Evolutionary conservation across 2,888 invertebrate species (phyloP), one percentile per base, ranked within the genome.

Genomic region (Acleris emargana): DNA sequence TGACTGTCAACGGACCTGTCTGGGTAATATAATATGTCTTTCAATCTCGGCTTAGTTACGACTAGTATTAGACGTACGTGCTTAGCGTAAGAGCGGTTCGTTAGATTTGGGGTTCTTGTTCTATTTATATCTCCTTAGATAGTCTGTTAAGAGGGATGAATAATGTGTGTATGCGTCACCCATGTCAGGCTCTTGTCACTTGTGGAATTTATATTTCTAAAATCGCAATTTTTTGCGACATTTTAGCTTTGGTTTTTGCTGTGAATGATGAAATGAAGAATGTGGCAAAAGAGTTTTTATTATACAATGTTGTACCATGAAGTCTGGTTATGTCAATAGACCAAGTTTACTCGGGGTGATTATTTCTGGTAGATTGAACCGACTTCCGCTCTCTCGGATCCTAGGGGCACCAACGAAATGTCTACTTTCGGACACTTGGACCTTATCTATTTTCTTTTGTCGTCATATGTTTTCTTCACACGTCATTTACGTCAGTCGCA

Each of bases 21-120:
- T 60, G 22, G 54, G 66, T 60, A 66, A 66, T 45, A 28, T 51
- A 45, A 61, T 61, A 61, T 43, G 59, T 18, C 55, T 55, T 5
- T 32, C 45, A 52, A 52, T 61, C 55, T 52, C 11, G 38, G 51
- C 17, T 52, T 16, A 59, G 64, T 38, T 38, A 38, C 38, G 38
- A 38, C 13, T 38, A 38, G 13, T 11, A 38, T 11, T 38, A 38
- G 38, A 38, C 13, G 38, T 47, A 47, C 45, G 63, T 58, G 63
- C 51, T 58, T 59, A 17, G 18, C 38, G 32, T 58, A n/a, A 38
- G 11, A 38, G 32, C 11, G 18, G 47, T 5, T 20, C n/a, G 22
- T 53, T 53, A 53, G 13, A 13, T 53, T 43, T 55, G 16, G 22
- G 42, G 3, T 49, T 17, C 9, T 49, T 20, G 20, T 9, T 13